Evolutionary conservation across 2,797 vertebrate species (phyloP).

Genomic region (Chloroceryle amazona): DNA sequence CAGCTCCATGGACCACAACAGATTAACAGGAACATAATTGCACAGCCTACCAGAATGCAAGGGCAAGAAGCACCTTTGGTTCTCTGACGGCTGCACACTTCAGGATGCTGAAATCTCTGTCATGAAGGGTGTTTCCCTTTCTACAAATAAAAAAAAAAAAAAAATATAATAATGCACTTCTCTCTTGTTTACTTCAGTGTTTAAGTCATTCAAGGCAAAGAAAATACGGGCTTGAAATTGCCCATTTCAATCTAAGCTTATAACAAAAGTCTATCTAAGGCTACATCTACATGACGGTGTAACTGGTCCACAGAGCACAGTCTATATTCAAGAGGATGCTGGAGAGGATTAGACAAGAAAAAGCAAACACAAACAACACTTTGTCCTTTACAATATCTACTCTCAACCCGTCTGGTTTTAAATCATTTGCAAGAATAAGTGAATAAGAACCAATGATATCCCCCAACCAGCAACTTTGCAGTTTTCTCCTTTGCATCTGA

Average conservation of each 20-base stretch:
- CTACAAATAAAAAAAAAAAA: background rate
- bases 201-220: background rate
- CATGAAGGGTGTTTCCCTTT: background rate
- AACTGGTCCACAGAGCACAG: background rate
- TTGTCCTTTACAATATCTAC: background rate
- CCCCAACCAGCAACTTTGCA: too few species aligned
- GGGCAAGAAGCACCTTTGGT: background rate
- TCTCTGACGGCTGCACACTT: background rate
- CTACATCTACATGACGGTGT: background rate
- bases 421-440: background rate
- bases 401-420: background rate
- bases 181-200: background rate
- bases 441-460: background rate
- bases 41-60: background rate
- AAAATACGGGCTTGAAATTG: background rate
- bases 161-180: background rate
- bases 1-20: accelerated
- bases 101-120: background rate
- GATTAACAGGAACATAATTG: background rate
- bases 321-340: background rate
- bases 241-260: background rate
- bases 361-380: background rate
- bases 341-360: background rate
- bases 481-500: too few species aligned
- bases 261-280: background rate